Evolutionary conservation across 1,140 invertebrate genomes (phyloP), one percentile per base, ranked within the genome.

Genomic region (Globodera ellingtonae): DNA sequence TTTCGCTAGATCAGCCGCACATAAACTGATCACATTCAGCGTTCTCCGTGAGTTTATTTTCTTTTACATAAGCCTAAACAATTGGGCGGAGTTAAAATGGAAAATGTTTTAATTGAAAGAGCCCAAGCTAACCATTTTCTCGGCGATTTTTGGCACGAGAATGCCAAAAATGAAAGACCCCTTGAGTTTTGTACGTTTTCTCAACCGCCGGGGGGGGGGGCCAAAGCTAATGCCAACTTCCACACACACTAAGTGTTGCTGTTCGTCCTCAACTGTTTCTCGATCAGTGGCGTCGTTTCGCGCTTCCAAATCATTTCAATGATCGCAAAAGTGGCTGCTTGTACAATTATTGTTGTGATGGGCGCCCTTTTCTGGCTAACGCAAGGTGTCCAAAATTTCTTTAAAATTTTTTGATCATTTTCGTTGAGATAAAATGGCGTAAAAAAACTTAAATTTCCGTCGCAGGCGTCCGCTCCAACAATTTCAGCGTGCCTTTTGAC

Each of bases 261-360:
- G 2, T 59, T 21, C 47, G 84, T 80, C 62, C 70, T 86, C 6
- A 86, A 86, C 70, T 87, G 86, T 52, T 86, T 86, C 72, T 86
- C 85, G 18, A 72, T 86, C 65, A 72, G 79, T 70, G 76, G 71
- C 66, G 71, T 87, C 72, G 85, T 78, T 10, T 74, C 82, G 9
- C 52, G 82, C 15, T 86, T 86, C 46, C 84, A 86, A 83, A 82
- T 87, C 18, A 74, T 86, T 6, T 86, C 86, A 21, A 82, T 83
- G 24, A 72, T 75, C 4, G 78, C 84, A 10, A 87, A 86, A 72
- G 46, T 86, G 8, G 72, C 84, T 8, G 84, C 86, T 6, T 78
- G 84, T 4, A 78, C 62, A 8, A 72, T 84, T 24, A 84, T 86
- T 48, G 84, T 86, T 21, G 59, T 85, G 65, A 82, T 77, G 13